Base-by-base conservation (phyloP, 2,888 invertebrate genomes). In the Nudaria mundana region DNA sequence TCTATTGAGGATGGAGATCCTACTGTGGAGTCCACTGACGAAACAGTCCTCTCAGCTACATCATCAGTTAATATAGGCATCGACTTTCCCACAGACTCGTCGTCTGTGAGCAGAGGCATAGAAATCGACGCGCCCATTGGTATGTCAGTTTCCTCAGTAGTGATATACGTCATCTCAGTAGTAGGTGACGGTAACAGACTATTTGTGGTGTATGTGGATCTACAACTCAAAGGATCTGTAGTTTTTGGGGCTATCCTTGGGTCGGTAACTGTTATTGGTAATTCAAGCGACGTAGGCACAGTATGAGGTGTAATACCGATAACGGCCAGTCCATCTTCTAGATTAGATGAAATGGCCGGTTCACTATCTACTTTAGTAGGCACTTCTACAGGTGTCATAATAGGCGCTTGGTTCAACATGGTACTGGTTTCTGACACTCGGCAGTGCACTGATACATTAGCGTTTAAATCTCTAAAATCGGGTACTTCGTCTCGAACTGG, bases 331-430 rank as follows among this genome's bases (percentile, higher is more conserved):
- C 90, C 91, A 39, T 87, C 91, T 30, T 91, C 91, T 43, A 92
- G 64, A 57, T 70, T 77, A 3, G 77, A 56, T n/a, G 78, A 67
- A 34, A 78, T 54, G 1, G 76, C 48, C 12, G 77, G 78, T 52
- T 76, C 81, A 12, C 59, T 57, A 40, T 72, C 76, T n/a, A 52
- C 76, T 47, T 81, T 92, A 23, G 90, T 89, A 3, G 94, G 94
- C 14, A 93, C 90, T 74, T 95, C 95, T 15, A 94, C 78, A 0
- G 95, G 93, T 1, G 95, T 94, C 95, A 95, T 95, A 36, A 95
- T 95, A 0, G 95, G 94, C 72, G 95, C 94, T 73, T 93, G 94
- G 66, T 94, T 91, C 10, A 95, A 84, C 7, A 93, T 91, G 3
- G 94, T 89, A 54, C 94, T 95, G 0, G 95, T 95, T 73, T 95